Percentiles rank a stretch among this genome's conserved stretches.
Conservation (phyloP, 2,797 vertebrate species). For the Poecilia picta region DNA sequence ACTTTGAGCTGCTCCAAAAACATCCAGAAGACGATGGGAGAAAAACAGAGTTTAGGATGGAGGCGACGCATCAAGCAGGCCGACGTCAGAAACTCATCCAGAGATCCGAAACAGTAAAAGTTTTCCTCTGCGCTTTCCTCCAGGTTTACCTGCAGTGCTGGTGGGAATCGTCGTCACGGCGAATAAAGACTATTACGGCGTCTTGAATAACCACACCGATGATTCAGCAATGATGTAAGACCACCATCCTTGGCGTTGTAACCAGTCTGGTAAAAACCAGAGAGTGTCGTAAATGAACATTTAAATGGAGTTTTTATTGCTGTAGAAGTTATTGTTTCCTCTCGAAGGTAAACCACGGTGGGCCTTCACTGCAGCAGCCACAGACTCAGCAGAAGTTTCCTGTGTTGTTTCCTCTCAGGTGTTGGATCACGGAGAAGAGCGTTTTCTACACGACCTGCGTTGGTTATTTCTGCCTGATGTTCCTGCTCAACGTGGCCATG, state of each 20-base stretch:
- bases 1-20: background rate
- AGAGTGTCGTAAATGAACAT: background rate
- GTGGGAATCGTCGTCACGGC: constrained; percentile 85
- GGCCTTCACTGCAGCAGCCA: background rate
- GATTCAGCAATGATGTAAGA: constrained; percentile 85
- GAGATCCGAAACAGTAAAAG: background rate
- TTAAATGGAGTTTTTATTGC: no score
- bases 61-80: no score
- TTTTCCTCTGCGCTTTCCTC: background rate
- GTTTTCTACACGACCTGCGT: constrained; percentile 92
- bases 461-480: constrained; percentile 91
- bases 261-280: background rate
- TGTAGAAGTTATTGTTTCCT: no score
- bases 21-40: background rate
- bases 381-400: no score
- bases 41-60: background rate
- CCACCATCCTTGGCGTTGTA: background rate
- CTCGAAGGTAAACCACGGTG: no score
- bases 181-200: constrained; percentile 85
- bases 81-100: background rate
- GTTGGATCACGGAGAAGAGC: constrained; percentile 86
- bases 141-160: constrained; percentile 90
- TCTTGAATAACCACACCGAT: constrained; percentile 74
- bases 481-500: constrained; percentile 96
- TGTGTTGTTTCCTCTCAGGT: constrained; percentile 76